phyloP scores from a whole-genome alignment of 2,797 vertebrate genomes.

The Fistularia tabacaria region DNA sequence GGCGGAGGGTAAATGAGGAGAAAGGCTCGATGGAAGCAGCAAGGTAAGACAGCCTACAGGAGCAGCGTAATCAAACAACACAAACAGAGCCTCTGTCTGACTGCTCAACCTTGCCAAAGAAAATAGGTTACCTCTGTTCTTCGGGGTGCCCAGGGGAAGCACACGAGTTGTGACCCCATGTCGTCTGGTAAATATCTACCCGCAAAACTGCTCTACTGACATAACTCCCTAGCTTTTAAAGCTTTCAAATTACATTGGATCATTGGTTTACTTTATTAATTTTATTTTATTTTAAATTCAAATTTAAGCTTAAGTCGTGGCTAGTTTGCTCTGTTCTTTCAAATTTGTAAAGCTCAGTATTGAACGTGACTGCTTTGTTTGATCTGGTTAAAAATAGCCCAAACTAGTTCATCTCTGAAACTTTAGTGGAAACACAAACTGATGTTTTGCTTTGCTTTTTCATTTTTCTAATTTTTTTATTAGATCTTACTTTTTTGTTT shows the following conservation, averaged over 20 bases:
- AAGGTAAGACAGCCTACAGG: constrained; percentile 46
- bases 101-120: constrained; percentile 74
- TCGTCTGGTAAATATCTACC: constrained; percentile 63
- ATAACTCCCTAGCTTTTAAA: constrained; percentile 8
- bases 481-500: no score
- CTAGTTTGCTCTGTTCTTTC: no score
- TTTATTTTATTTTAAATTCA: neutral
- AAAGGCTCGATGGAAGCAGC: constrained; percentile 9
- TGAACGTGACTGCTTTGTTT: no score
- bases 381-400: no score
- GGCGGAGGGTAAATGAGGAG: constrained; percentile 1
- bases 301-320: no score
- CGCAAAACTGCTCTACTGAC: constrained; percentile 36
- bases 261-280: neutral
- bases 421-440: no score
- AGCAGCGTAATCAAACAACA: constrained; percentile 48
- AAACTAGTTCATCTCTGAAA: no score
- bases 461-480: no score
- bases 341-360: no score
- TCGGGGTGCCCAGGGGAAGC: constrained; percentile 47
- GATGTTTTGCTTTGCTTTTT: no score
- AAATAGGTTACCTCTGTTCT: constrained; percentile 73
- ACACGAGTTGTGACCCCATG: constrained; percentile 43
- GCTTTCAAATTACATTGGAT: constrained; percentile 6
- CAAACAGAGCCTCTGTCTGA: constrained; percentile 45